Conservation (phyloP, 2,797 vertebrate species). For the Botia kubotai region DNA sequence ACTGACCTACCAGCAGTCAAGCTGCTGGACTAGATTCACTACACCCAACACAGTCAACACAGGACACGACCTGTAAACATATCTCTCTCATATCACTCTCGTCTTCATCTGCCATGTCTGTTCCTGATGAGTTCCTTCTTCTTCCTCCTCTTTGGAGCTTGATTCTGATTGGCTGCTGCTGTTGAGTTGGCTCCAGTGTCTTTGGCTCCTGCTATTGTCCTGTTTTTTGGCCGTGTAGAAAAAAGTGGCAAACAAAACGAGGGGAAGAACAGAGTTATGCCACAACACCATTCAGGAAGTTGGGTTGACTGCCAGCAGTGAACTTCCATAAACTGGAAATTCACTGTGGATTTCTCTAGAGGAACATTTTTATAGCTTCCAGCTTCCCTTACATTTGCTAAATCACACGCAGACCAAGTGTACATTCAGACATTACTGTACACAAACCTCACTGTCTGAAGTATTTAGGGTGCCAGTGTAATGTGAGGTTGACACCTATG, state of each 20-base stretch:
- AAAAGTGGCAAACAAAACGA: no score
- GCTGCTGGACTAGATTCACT: no score
- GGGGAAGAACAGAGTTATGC: neutral
- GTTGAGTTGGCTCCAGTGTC: neutral
- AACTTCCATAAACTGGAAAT: no score
- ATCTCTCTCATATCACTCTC: neutral
- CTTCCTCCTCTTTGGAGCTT: conserved; percentile 20
- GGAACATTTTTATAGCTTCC: no score
- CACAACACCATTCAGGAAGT: neutral
- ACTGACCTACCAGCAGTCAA: no score
- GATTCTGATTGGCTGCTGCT: neutral
- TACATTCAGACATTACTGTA: no score
- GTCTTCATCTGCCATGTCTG: neutral
- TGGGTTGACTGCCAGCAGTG: neutral
- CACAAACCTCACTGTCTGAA: neutral
- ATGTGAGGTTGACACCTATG: neutral
- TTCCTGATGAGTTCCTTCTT: neutral
- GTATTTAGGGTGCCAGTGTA: neutral
- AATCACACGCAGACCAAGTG: no score
- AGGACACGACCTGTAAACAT: neutral
- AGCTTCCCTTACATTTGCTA: no score
- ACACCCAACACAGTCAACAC: no score
- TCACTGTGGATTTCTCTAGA: no score
- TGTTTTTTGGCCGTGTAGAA: conserved; percentile 16
- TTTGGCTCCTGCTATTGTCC: neutral